phyloP scores from a whole-genome alignment of 1,140 invertebrate species.

The Hycleus phaleratus region DNA sequence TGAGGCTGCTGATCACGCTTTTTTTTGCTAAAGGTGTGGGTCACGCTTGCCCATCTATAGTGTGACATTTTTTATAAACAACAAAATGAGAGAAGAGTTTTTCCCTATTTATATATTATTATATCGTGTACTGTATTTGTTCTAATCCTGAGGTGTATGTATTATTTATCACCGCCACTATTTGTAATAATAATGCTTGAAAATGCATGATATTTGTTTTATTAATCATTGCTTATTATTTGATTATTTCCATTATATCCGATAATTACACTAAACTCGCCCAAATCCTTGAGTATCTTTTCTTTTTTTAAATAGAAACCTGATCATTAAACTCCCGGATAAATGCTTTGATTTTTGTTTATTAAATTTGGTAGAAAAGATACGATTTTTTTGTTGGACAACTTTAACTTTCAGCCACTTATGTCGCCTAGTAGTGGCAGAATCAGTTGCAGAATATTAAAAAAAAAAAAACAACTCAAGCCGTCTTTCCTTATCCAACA shows the following conservation, averaged over 20 bases:
- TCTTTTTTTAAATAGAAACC: too few relatives aligned
- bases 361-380: too few relatives aligned
- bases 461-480: too few relatives aligned
- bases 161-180: constrained; percentile 53
- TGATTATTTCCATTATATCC: constrained; percentile 41
- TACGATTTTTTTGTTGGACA: too few relatives aligned
- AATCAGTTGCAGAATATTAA: too few relatives aligned
- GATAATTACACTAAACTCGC: not conserved
- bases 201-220: constrained; percentile 82
- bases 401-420: too few relatives aligned
- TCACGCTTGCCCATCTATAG: constrained; percentile 32
- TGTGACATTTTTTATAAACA: constrained; percentile 22
- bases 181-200: constrained; percentile 80
- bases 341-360: too few relatives aligned
- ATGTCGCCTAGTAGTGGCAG: too few relatives aligned
- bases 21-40: constrained; percentile 33
- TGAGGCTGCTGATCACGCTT: constrained; percentile 40
- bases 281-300: too few relatives aligned
- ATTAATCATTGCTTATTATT: constrained; percentile 67
- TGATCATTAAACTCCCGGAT: too few relatives aligned
- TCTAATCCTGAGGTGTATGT: constrained; percentile 45
- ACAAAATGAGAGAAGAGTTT: not conserved
- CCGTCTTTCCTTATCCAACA: too few relatives aligned
- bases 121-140: constrained; percentile 53
- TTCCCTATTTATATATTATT: constrained; percentile 35